phyloP scores from a whole-genome alignment of 2,797 vertebrate genomes.

The Dendrocincla fuliginosa region DNA sequence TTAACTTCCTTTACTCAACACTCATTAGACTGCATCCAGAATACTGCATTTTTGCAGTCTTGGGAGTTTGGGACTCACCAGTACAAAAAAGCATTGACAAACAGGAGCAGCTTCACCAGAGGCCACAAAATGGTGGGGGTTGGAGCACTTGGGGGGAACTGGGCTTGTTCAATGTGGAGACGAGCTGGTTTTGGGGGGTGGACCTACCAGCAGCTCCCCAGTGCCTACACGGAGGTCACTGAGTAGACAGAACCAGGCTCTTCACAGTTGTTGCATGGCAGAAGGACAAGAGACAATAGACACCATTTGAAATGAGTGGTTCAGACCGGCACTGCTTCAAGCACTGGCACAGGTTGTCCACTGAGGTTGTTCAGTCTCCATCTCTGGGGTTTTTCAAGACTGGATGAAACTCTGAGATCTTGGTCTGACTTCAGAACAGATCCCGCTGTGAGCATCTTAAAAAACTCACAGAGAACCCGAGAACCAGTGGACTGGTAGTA shows the following conservation, averaged over 20 bases:
- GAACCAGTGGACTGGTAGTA: neutral
- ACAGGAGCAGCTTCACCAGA: neutral
- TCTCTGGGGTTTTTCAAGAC: neutral
- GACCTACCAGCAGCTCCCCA: neutral
- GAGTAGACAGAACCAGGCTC: neutral
- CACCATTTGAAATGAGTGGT: neutral
- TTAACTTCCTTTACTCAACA: neutral
- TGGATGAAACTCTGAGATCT: neutral
- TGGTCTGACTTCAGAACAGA: neutral
- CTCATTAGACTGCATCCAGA: neutral
- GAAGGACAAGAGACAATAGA: neutral
- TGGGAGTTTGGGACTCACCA: neutral
- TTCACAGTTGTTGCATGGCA: accelerated
- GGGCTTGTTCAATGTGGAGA: neutral
- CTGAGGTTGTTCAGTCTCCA: neutral
- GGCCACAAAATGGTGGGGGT: neutral
- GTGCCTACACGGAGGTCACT: neutral
- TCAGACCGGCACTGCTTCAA: neutral
- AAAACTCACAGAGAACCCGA: neutral
- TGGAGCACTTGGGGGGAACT: neutral
- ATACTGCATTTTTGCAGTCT: neutral
- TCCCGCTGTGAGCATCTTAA: neutral
- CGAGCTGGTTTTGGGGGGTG: neutral
- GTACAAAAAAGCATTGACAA: neutral
- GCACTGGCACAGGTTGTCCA: neutral